These are phyloP conservation scores for Fukomys damarensis DNA, from an alignment of 2,113 vertebrate genomes.

Conservation along the genomic window DNA sequence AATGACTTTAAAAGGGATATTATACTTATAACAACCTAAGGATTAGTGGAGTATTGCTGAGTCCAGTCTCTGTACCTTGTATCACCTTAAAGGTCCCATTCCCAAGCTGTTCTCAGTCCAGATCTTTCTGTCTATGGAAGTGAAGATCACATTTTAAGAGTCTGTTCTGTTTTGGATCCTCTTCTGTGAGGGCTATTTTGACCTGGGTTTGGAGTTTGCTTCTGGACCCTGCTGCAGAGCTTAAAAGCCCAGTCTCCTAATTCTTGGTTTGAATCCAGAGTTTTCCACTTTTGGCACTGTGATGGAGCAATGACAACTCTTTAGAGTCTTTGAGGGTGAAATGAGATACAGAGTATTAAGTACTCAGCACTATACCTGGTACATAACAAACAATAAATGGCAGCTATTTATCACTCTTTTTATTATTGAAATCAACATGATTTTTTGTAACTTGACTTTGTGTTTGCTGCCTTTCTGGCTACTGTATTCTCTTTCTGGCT, in stretches of 20 bases:
- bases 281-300: neutral
- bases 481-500: neutral
- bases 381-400: neutral
- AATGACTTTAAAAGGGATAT: neutral
- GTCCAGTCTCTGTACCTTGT: neutral
- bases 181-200: neutral
- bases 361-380: neutral
- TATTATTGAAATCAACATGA: conserved; percentile 28
- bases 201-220: neutral
- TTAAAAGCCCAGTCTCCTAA: neutral
- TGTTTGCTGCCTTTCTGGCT: neutral
- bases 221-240: neutral
- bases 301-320: neutral
- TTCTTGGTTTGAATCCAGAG: neutral
- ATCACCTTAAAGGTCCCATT: neutral
- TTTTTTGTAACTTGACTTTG: neutral
- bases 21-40: neutral
- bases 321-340: conserved; percentile 1
- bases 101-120: neutral
- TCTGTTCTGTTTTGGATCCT: conserved; percentile 16
- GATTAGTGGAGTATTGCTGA: neutral
- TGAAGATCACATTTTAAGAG: neutral
- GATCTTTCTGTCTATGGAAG: neutral
- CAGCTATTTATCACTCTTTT: conserved; percentile 43
- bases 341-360: neutral